Evolutionary conservation across 2,888 invertebrate genomes (phyloP).

Genomic region (Ernsta delagoae): DNA sequence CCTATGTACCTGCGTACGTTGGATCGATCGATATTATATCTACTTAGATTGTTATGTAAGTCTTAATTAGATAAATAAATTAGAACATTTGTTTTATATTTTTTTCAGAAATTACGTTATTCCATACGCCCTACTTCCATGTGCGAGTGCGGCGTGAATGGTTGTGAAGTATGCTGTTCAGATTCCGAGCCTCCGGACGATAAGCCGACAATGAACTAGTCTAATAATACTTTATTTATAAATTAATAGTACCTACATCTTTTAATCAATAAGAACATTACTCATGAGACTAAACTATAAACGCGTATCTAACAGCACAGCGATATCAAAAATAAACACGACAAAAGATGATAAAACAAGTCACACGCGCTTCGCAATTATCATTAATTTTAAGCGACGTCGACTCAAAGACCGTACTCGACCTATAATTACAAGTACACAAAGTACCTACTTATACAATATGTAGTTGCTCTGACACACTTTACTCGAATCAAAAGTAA

Average conservation of each 20-base stretch:
- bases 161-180: constrained; percentile 87
- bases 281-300: constrained; percentile 41
- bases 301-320: constrained; percentile 48
- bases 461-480: constrained; percentile 47
- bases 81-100: too few species aligned
- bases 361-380: constrained; percentile 64
- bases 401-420: constrained; percentile 54
- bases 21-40: too few species aligned
- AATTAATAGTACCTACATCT: constrained; percentile 19
- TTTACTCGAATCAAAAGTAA: too few species aligned
- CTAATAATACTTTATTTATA: constrained; percentile 39
- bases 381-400: constrained; percentile 63
- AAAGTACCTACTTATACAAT: not conserved
- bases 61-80: too few species aligned
- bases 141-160: constrained; percentile 91
- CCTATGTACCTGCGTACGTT: too few species aligned
- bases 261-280: constrained; percentile 43
- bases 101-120: constrained; percentile 89
- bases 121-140: constrained; percentile 90
- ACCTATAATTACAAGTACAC: constrained; percentile 55
- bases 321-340: constrained; percentile 67
- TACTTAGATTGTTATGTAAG: too few species aligned
- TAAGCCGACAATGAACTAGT: constrained; percentile 74
- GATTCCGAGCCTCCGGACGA: constrained; percentile 76
- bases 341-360: constrained; percentile 60